Base-by-base conservation (phyloP, 1,140 invertebrate species). In the Bombus huntii region DNA sequence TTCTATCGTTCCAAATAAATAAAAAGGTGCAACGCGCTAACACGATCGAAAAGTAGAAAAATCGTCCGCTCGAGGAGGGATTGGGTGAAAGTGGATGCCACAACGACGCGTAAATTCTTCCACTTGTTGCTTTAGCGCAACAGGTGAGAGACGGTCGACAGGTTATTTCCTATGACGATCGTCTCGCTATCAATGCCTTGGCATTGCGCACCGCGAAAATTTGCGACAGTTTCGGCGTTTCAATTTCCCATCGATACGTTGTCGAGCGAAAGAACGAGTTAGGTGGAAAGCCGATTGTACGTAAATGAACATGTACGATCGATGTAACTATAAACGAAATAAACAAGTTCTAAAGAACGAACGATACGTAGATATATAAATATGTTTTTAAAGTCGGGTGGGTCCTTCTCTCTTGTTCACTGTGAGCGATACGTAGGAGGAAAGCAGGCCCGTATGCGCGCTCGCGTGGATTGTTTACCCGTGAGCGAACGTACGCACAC, bases 101-200 rank as follows among this genome's bases (percentile, higher is more conserved):
- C 85, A 87, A 89, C 92, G 86, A 88, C 89, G 88, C 85, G 74
- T n/a, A 4, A 37, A 47, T 18, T 47, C 44, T 31, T 25, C 44
- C 44, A 31, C 44, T 66, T 3, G 34, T 53, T 76, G 53, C 22
- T 37, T 42, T 5, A 70, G 18, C 70, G 93, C 92, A 94, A 94
- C 93, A 94, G 92, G 94, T 93, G 91, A 91, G 93, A 92, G 91
- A 93, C 92, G 92, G 90, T 93, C 93, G 93, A 94, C 94, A 94
- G 93, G 93, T 93, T 93, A 92, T 92, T 94, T 93, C 91, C 91
- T 92, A 92, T 91, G 91, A 92, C 93, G 87, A 89, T 91, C 91
- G 91, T 90, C 84, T 89, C 87, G 83, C 78, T 82, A 10, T 10
- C 3, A 42, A 72, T 80, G 44, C 34, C 25, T 37, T 10, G 66